These are phyloP conservation scores for Lipotes vexillifer DNA, from an alignment of 2,113 vertebrate species.

Conservation along the genomic window DNA sequence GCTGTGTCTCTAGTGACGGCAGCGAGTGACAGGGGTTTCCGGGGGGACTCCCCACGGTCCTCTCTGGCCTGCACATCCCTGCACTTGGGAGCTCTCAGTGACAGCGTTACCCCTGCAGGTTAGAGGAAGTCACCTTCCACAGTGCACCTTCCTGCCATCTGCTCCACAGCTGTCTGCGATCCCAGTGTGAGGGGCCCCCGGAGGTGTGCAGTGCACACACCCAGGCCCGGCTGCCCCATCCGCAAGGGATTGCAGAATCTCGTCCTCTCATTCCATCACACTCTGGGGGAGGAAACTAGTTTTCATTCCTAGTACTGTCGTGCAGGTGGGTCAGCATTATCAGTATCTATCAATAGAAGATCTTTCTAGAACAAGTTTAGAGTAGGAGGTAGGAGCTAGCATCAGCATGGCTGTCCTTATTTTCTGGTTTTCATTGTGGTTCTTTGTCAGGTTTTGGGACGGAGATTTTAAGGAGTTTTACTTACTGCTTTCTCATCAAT, in stretches of 20 bases:
- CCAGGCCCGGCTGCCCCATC: too few species aligned
- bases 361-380: background rate
- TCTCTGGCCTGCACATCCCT: background rate
- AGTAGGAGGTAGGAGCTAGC: background rate
- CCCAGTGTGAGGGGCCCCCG: background rate
- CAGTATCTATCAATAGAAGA: background rate
- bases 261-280: background rate
- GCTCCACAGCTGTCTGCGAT: too few species aligned
- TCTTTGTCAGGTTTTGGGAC: background rate
- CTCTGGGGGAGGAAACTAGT: background rate
- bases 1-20: background rate
- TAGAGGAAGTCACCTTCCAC: background rate
- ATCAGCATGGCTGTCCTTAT: background rate
- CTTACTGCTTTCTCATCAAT: background rate
- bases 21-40: background rate
- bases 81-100: background rate
- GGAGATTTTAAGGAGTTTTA: background rate
- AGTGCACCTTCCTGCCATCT: background rate
- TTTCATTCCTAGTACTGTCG: background rate
- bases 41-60: background rate
- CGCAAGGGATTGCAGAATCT: background rate
- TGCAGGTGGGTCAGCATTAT: background rate
- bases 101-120: background rate
- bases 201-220: background rate
- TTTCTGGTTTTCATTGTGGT: background rate